Base-by-base conservation (phyloP, 2,797 vertebrate species). In the Ambastaia sidthimunki region DNA sequence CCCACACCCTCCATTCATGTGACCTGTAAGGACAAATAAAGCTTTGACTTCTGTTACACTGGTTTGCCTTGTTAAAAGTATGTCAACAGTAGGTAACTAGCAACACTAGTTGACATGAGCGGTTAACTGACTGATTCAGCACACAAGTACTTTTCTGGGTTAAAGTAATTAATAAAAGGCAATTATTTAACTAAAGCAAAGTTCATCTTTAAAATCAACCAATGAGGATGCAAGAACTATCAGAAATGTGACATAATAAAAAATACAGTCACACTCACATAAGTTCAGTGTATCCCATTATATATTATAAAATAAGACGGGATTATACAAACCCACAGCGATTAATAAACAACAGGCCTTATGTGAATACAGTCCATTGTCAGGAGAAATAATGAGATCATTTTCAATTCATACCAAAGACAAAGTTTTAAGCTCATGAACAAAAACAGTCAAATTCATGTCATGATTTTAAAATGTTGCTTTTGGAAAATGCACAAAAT, bases 311-410 rank as follows among this genome's bases (percentile, higher is more conserved):
- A 25, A 3, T 55, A 15, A 41, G 19, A 19, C 44, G 62, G 10
- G 31, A 52, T 65, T 52, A 50, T 19, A 65, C n/a, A n/a, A 66
- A 7, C 15, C 1, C 3, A 11, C 57, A 3, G 12, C 50, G 59
- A 52, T 74, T 74, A 66, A 41, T 44, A 44, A 44, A 44, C 41
- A 75, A 75, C 16, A 44, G 60, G 66, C 34, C 15, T 67, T 31
- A 57, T 76, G 25, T 37, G 9, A 55, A 19, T 41, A 13, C 50
- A 44, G 59, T 23, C 25, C 60, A 52, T 52, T 52, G 25, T 74
- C 19, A 7, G 1, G 21, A 63, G 11, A 50, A 12, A 52, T 7
- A 37, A 37, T 37, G 34, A 7, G 34, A 37, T 18, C 48, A 28
- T 10, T 31, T 25, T 21, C 7, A 75, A 52, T 66, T 13, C 28